Evolutionary conservation across 2,888 invertebrate genomes (phyloP), one percentile per base, ranked within the genome.

Genomic region (Hirtodrosophila duncani): DNA sequence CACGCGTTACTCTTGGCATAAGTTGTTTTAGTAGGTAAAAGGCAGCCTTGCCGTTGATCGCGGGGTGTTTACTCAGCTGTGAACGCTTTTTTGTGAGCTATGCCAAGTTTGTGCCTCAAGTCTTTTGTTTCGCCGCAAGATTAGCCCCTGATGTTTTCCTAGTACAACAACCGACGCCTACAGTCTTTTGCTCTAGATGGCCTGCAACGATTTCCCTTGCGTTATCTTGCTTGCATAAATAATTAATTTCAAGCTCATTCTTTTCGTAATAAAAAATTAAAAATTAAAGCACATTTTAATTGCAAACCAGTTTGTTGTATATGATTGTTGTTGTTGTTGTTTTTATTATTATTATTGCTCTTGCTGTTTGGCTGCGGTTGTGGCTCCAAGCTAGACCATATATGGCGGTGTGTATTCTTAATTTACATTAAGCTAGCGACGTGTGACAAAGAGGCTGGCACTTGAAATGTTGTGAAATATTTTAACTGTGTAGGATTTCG

Each of bases 301-400:
- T 75, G 64, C 64, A 75, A 74, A 74, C 72, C 77, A 51, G 72
- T 79, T 72, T 49, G 42, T 16, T n/a, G n/a, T n/a, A n/a, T n/a
- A 17, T 3, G 10, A 4, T 8, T 10, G 4, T 7, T 17, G 20
- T 20, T 20, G 20, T 3, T 20, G 3, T n/a, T n/a, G n/a, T n/a
- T n/a, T n/a, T n/a, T n/a, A n/a, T n/a, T 34, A 34, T 21, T 27
- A 14, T 21, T 8, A 36, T 24, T 21, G 53, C 24, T 8, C 48
- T 7, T 31, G 45, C 33, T 30, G 5, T 11, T 11, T 6, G 64
- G 48, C 49, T 36, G 64, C 45, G 26, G 10, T 18, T 29, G n/a
- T 27, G 20, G 11, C 16, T 52, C 30, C 44, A 43, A 61, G 72
- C 46, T 41, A 45, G 53, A 61, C 79, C 75, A 52, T 74, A 75